A percentile compares a stretch with the other conserved stretches of the same genome.
Evolutionary conservation across 2,113 vertebrate species (phyloP).

Genomic region (Toxotes jaculatrix): DNA sequence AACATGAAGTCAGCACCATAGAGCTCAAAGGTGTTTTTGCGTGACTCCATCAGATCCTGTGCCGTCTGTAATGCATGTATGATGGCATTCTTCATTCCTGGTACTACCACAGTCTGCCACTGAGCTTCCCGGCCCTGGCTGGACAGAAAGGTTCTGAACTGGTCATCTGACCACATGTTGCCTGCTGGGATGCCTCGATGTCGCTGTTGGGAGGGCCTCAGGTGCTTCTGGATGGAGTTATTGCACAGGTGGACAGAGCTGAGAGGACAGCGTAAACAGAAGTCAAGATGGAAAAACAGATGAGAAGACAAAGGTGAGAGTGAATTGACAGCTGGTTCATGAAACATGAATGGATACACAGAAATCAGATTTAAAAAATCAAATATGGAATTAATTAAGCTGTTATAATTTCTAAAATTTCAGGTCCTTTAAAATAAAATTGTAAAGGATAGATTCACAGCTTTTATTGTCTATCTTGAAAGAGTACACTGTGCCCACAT

Average conservation of each 20-base stretch:
- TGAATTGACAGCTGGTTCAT: background rate
- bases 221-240: conserved; percentile 90
- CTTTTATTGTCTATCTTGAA: too few relatives aligned
- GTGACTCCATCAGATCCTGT: conserved; percentile 86
- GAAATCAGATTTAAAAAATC: background rate
- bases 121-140: conserved; percentile 72
- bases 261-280: background rate
- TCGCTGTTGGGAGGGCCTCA: conserved; percentile 72
- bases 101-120: conserved; percentile 87
- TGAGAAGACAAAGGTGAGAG: background rate
- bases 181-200: conserved; percentile 84
- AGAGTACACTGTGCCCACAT: too few relatives aligned
- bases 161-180: conserved; percentile 90
- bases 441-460: too few relatives aligned
- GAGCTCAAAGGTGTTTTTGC: conserved; percentile 92
- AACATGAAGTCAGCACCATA: conserved; percentile 93
- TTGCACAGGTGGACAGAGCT: conserved; percentile 94
- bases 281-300: background rate
- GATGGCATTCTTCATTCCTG: conserved; percentile 89
- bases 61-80: conserved; percentile 85
- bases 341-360: conserved; percentile 1
- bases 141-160: conserved; percentile 87
- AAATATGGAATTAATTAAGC: background rate
- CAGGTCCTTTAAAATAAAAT: background rate
- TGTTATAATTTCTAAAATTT: background rate